Evolutionary conservation across 2,797 vertebrate genomes (phyloP), one percentile per base, ranked within the genome.

Genomic region (Dromococcyx pavoninus): DNA sequence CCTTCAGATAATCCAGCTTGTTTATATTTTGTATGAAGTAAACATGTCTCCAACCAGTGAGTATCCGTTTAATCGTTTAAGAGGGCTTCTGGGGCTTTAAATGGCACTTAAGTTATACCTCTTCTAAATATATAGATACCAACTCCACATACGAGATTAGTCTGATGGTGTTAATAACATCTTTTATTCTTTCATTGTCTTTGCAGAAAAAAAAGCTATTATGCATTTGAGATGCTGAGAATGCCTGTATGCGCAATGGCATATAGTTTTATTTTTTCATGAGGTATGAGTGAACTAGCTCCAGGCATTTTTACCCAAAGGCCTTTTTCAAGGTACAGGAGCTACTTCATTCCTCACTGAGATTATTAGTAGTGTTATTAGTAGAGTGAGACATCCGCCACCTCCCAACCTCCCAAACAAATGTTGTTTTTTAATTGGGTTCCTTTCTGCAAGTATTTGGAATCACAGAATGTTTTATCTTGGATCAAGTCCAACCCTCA

Each of bases 191-290:
- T 73, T 88, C 28, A 13, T 25, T 53, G n/a, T 70, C 17, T 89
- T 65, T 83, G 22, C 28, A 61, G 51, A 56, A 10, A 76, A 76
- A 41, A 37, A 54, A 57, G 4, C 56, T 77, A n/a, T 57, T 84
- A 44, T 14, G 27, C n/a, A 51, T 89, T 93, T 85, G 24, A 81
- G 66, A 24, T 75, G 10, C 60, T 94, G 64, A 44, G 28, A 84
- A 79, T 82, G 46, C 32, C 78, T 77, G 5, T 41, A 56, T 82
- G 28, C 79, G 23, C 76, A 79, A 79, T 62, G 61, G 51, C 74
- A 57, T 51, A 69, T 28, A 62, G 9, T 79, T 69, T 75, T 75
- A 78, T 70, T 94, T 88, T 94, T 94, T 90, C 60, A 92, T 92
- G 54, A 84, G 14, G 3, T 70, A 12, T 65, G 71, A 92, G 74